Base-by-base conservation (phyloP, 1,140 invertebrate genomes). In the Drosophila athabasca region DNA sequence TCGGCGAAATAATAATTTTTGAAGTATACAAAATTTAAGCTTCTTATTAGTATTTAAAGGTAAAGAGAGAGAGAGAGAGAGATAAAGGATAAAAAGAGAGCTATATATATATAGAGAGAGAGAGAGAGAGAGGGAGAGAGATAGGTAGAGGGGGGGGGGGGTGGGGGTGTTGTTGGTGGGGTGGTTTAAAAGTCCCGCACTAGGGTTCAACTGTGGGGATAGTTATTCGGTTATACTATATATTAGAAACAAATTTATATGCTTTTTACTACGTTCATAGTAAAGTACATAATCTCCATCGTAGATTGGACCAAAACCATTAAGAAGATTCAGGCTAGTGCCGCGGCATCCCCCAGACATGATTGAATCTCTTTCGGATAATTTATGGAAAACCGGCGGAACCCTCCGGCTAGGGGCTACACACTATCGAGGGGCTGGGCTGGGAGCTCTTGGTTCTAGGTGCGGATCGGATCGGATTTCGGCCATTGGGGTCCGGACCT, bases 231-330 rank as follows among this genome's bases (percentile, higher is more conserved):
- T 53, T 70, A 49, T 50, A 26, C 24, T 50, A 26, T 5, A 43
- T 65, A 68, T 35, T 53, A 46, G 31, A 19, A 19, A 79, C 31
- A 49, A 43, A 75, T 59, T 54, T 68, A 54, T 84, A 80, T 80
- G 82, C 83, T 77, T 89, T 88, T 89, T 88, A 88, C 84, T 90
- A 89, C 80, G 87, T 90, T 91, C 90, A 91, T 91, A 91, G 90
- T 91, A 91, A 91, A 91, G 90, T 91, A 91, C 90, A 91, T 91
- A 91, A 91, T 91, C 81, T 90, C 90, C 90, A 91, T 91, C 68
- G 90, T 85, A 91, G 87, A 91, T 90, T 91, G 90, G 90, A 90
- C 90, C 84, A 91, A 91, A 91, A 91, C 90, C 90, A 91, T 91
- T 91, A 91, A 91, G 83, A 79, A 85, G 90, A 91, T 91, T 91